Base-by-base conservation (phyloP, 2,888 invertebrate genomes). In the Thymelicus lineola region DNA sequence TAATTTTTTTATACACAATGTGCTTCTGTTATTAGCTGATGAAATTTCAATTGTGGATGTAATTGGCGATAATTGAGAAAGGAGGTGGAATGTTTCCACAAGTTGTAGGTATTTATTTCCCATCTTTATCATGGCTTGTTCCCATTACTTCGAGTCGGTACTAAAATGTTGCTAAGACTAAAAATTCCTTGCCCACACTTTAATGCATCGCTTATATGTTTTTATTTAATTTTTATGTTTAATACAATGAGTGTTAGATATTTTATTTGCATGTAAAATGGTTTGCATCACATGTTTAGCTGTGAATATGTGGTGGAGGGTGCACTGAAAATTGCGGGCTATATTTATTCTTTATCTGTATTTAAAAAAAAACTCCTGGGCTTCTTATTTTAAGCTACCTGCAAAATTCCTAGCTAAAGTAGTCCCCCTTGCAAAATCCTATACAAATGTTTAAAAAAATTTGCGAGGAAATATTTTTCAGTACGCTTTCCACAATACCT, bases 231-330 rank as follows among this genome's bases (percentile, higher is more conserved):
- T 50, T 50, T 50, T 50, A 17, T 50, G 48, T 50, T 66, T 59
- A 36, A 57, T 55, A 61, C 42, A 74, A 74, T 84, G 78, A 80
- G 86, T 92, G 88, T 92, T 90, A 79, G 79, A 76, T 66, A 73
- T 76, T 75, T 83, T 79, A 87, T 92, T 93, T 93, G 93, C 93
- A 93, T 93, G 93, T 93, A 90, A 75, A 86, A 88, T 93, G 82
- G 87, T 93, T 93, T 93, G 93, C 92, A 82, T 88, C 90, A 92
- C 89, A 77, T 76, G 72, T 80, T 77, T 83, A 84, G 82, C 79
- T 80, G 81, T 78, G 71, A 74, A 77, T 71, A 73, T 74, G 71
- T 82, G 35, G 38, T 74, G 72, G 81, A n/a, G 42, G 28, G 50
- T 36, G 35, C 14, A 57, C 46, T 61, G 67, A 62, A 68, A 55